A percentile compares a stretch with the other conserved stretches of the same genome.
Conservation (phyloP, 2,797 vertebrate genomes). For the Hephaestus fuliginosus region DNA sequence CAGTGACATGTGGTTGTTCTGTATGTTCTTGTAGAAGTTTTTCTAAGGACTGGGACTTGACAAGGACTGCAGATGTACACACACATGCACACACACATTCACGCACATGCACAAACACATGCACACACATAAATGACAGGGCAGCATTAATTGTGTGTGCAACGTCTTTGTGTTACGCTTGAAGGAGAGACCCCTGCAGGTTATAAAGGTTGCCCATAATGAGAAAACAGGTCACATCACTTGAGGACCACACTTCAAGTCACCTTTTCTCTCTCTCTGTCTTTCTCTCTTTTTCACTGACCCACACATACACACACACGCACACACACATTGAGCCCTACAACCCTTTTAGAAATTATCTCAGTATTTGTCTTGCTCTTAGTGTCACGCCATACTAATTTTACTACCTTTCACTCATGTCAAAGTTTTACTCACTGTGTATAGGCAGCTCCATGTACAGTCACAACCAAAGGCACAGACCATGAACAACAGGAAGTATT, state of each 20-base stretch:
- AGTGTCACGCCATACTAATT: slow-evolving; percentile 10
- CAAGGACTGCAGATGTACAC: slow-evolving; percentile 17
- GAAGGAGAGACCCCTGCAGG: slow-evolving; percentile 68
- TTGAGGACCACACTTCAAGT: slow-evolving; percentile 36
- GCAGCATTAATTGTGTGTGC: slow-evolving; percentile 32
- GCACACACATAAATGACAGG: slow-evolving; percentile 39
- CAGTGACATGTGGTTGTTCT: slow-evolving; percentile 69
- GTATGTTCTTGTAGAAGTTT: slow-evolving; percentile 51
- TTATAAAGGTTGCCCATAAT: slow-evolving; percentile 59
- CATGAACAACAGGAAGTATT: slow-evolving; percentile 37
- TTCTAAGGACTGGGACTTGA: slow-evolving; percentile 50
- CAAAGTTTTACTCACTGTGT: slow-evolving; percentile 79
- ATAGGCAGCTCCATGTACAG: slow-evolving; percentile 81
- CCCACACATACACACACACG: background rate
- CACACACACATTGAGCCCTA: background rate
- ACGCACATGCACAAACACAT: background rate
- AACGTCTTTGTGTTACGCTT: slow-evolving; percentile 44
- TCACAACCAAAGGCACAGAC: slow-evolving; percentile 70
- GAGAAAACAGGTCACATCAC: slow-evolving; percentile 63
- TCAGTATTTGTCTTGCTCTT: background rate
- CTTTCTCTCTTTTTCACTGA: background rate
- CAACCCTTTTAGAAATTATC: background rate
- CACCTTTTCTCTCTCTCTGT: slow-evolving; percentile 17
- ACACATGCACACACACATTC: background rate
- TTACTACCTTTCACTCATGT: background rate